Evolutionary conservation across 2,797 vertebrate genomes (phyloP).

Genomic region (Enteromius mattozi): DNA sequence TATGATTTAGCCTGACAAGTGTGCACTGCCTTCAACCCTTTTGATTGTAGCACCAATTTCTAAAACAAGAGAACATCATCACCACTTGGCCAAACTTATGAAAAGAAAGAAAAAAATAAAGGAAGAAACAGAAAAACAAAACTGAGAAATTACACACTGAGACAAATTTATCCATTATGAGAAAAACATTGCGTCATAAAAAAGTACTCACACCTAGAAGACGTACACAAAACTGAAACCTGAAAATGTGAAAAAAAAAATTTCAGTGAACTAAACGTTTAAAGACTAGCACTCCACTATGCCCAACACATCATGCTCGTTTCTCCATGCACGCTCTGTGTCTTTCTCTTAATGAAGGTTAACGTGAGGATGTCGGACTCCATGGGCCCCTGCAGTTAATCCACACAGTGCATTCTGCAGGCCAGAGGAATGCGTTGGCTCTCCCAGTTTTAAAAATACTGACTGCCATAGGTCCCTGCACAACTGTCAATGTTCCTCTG

Average conservation of each 20-base stretch:
- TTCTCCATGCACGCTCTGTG: slow-evolving; percentile 42
- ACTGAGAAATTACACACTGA: slow-evolving; percentile 49
- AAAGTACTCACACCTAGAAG: not conserved
- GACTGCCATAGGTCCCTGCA: slow-evolving; percentile 71
- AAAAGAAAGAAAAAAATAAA: slow-evolving; percentile 49
- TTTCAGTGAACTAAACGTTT: not conserved
- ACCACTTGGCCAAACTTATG: slow-evolving; percentile 45
- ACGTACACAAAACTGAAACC: not conserved
- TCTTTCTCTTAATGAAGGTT: slow-evolving; percentile 60
- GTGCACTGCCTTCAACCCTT: slow-evolving; percentile 49
- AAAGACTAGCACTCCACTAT: not conserved
- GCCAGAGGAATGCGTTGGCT: slow-evolving; percentile 74
- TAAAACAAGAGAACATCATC: slow-evolving; percentile 47
- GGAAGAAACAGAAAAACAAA: slow-evolving; percentile 40
- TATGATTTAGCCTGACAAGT: slow-evolving; percentile 43
- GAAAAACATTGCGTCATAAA: slow-evolving; percentile 16
- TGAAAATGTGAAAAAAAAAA: not conserved
- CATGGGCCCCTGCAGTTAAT: slow-evolving; percentile 75
- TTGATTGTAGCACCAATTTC: slow-evolving; percentile 49
- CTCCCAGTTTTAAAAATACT: slow-evolving; percentile 81
- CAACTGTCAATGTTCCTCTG: slow-evolving; percentile 78
- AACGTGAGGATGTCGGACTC: slow-evolving; percentile 71
- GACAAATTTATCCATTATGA: slow-evolving; percentile 49
- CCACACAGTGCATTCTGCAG: slow-evolving; percentile 75
- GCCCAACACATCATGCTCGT: not conserved